phyloP scores from a whole-genome alignment of 1,140 invertebrate genomes.

The Nasonia vitripennis region DNA sequence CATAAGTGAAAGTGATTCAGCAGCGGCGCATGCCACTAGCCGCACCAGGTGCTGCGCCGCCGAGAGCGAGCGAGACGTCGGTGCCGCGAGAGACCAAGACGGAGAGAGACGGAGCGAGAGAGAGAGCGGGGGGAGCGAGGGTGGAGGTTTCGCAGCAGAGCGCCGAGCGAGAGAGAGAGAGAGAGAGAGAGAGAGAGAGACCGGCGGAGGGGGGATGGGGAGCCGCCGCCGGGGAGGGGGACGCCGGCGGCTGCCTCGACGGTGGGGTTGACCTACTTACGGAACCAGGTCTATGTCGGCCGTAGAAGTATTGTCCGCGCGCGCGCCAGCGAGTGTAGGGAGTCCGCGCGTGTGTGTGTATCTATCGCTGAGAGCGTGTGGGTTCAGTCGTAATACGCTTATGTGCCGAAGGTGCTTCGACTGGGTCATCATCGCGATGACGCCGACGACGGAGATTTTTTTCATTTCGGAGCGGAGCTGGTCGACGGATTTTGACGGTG shows the following conservation, averaged over 20 bases:
- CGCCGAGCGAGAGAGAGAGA: slow-evolving; percentile 36
- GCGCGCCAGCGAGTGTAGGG: slow-evolving; percentile 20
- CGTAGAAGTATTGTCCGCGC: slow-evolving; percentile 72
- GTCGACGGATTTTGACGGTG: too few species aligned
- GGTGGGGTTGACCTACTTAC: slow-evolving; percentile 82
- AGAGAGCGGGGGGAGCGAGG: neutral
- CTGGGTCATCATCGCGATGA: neutral
- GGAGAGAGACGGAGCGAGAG: neutral
- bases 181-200: slow-evolving; percentile 62
- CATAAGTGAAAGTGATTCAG: slow-evolving; percentile 75
- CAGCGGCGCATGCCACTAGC: slow-evolving; percentile 69
- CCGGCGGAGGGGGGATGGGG: slow-evolving; percentile 49
- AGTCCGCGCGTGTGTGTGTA: slow-evolving; percentile 45
- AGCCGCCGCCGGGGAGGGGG: slow-evolving; percentile 64
- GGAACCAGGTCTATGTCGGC: slow-evolving; percentile 76
- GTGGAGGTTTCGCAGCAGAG: slow-evolving; percentile 54
- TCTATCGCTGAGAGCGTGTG: neutral
- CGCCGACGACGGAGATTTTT: neutral
- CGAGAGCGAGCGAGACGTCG: neutral
- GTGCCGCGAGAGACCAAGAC: slow-evolving; percentile 7
- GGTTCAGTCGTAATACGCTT: neutral
- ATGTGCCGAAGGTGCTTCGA: neutral
- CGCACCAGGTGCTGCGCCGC: slow-evolving; percentile 75
- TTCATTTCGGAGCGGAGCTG: neutral
- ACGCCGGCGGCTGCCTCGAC: slow-evolving; percentile 67